These are phyloP conservation scores for Chamaea fasciata DNA, from an alignment of 2,113 vertebrate species.

Conservation along the genomic window DNA sequence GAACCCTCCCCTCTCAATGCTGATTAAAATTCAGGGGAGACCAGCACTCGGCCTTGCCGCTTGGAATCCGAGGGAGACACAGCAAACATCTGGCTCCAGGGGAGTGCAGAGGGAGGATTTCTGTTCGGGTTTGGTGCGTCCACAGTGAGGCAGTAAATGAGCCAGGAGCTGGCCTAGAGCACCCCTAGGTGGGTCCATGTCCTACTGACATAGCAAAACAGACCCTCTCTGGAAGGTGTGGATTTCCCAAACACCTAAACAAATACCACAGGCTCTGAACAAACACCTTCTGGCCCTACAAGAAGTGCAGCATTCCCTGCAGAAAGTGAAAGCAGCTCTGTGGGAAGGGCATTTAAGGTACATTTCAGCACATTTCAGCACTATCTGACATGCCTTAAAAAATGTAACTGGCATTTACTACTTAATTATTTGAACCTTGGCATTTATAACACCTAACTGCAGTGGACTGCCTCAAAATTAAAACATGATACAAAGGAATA, in stretches of 20 bases:
- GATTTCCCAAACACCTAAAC: accelerated
- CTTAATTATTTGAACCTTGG: no score
- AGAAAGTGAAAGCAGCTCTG: not conserved
- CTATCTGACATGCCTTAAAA: not conserved
- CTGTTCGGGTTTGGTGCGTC: accelerated
- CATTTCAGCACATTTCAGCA: not conserved
- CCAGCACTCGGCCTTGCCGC: not conserved
- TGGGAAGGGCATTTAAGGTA: not conserved
- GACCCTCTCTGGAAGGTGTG: no score
- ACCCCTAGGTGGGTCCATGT: not conserved
- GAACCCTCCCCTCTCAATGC: not conserved
- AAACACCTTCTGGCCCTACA: not conserved
- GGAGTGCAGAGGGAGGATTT: not conserved
- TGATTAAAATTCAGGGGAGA: not conserved
- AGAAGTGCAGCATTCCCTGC: not conserved
- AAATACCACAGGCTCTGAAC: no score
- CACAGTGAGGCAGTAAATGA: not conserved
- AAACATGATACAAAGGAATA: not conserved
- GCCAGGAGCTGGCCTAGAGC: not conserved
- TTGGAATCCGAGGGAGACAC: not conserved
- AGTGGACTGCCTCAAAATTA: not conserved
- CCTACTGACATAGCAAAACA: accelerated
- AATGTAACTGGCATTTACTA: no score
- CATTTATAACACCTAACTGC: not conserved
- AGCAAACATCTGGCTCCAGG: not conserved